Conservation (phyloP, 1,140 invertebrate species). For the Oncopeltus fasciatus region DNA sequence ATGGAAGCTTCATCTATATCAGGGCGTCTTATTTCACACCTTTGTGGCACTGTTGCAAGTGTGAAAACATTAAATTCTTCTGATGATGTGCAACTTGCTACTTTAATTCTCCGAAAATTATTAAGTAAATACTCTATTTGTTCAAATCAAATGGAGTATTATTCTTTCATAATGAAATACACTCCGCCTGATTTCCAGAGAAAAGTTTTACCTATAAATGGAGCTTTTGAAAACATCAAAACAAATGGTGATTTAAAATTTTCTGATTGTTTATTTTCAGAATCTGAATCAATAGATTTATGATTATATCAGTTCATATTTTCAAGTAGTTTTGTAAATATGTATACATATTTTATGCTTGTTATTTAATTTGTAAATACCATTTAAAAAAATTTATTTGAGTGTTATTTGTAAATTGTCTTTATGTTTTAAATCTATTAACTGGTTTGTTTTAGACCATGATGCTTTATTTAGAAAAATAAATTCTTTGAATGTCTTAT, state of each 20-base stretch:
- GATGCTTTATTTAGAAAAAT: too few species aligned
- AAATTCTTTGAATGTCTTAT: too few species aligned
- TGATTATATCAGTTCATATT: too few species aligned
- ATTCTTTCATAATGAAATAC: not conserved
- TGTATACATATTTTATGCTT: too few species aligned
- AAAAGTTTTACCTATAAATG: not conserved
- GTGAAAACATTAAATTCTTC: not conserved
- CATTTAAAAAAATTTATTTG: too few species aligned
- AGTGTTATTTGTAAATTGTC: too few species aligned
- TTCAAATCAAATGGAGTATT: not conserved
- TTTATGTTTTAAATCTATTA: too few species aligned
- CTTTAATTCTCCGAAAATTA: not conserved
- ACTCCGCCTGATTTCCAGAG: not conserved
- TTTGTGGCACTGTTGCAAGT: not conserved
- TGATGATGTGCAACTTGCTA: not conserved
- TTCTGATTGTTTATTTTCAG: not conserved
- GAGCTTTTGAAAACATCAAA: not conserved
- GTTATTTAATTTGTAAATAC: too few species aligned
- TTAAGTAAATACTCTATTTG: not conserved
- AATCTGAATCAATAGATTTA: too few species aligned
- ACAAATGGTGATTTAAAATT: not conserved
- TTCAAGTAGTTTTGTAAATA: too few species aligned
- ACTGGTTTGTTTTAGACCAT: too few species aligned
- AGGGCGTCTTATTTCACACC: not conserved
- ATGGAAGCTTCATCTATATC: not conserved